Evolutionary conservation across 2,113 vertebrate genomes (phyloP).

Genomic region (Acinonyx jubatus): DNA sequence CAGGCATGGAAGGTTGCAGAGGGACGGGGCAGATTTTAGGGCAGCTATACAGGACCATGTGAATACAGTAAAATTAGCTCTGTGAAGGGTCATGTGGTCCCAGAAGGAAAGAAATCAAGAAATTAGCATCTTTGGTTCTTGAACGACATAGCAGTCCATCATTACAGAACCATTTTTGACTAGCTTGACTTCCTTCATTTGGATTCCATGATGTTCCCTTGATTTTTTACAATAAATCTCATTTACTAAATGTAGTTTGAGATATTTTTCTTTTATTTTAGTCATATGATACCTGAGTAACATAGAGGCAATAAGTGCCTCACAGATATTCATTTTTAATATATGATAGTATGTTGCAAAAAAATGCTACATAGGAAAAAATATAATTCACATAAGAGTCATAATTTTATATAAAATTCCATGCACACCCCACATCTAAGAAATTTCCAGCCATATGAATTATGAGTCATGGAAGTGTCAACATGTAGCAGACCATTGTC

Average conservation of each 20-base stretch:
- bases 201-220: neutral
- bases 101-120: neutral
- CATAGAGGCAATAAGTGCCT: neutral
- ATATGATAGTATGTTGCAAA: neutral
- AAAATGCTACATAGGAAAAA: neutral
- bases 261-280: neutral
- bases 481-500: neutral
- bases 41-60: neutral
- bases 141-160: neutral
- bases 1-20: neutral
- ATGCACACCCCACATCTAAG: neutral
- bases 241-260: neutral
- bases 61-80: neutral
- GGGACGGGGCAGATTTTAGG: neutral
- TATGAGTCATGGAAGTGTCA: neutral
- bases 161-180: neutral
- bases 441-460: neutral
- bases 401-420: neutral
- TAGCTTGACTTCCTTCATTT: neutral
- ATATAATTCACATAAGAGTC: neutral
- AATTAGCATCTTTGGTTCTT: neutral
- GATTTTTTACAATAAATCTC: neutral
- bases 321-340: neutral
- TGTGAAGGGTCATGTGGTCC: neutral
- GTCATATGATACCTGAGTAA: neutral